phyloP scores from a whole-genome alignment of 2,888 invertebrate species.

The Schrankia costaestrigalis region DNA sequence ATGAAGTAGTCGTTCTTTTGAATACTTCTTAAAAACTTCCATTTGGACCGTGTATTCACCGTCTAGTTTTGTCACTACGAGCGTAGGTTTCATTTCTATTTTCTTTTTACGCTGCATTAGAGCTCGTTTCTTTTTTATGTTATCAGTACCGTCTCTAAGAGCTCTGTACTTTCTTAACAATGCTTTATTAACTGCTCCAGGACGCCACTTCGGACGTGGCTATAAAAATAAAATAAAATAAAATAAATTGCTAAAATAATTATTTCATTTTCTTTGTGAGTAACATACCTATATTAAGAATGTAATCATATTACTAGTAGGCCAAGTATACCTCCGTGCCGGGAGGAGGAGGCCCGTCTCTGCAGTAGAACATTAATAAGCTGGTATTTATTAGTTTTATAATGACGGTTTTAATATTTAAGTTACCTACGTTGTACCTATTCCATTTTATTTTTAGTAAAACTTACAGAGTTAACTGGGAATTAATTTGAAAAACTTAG shows the following conservation, averaged over 20 bases:
- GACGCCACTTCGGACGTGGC: constrained; percentile 69
- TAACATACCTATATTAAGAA: no score
- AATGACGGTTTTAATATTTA: no score
- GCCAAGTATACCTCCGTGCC: no score
- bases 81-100: constrained; percentile 63
- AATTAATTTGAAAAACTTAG: no score
- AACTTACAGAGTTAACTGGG: no score
- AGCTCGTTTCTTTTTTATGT: constrained; percentile 66
- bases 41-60: constrained; percentile 71
- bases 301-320: no score
- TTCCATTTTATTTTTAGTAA: no score
- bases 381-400: no score
- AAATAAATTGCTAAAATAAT: neutral
- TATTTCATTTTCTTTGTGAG: no score
- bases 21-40: constrained; percentile 73
- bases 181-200: constrained; percentile 65
- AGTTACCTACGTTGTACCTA: no score
- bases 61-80: constrained; percentile 58
- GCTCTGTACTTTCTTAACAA: constrained; percentile 62
- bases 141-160: constrained; percentile 57
- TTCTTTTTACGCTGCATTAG: constrained; percentile 65
- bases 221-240: constrained; percentile 23
- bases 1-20: constrained; percentile 60
- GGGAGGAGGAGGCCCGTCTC: no score
- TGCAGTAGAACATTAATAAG: no score